Evolutionary conservation across 2,113 vertebrate species (phyloP).

Genomic region (Lamprologus ornatipinnis): DNA sequence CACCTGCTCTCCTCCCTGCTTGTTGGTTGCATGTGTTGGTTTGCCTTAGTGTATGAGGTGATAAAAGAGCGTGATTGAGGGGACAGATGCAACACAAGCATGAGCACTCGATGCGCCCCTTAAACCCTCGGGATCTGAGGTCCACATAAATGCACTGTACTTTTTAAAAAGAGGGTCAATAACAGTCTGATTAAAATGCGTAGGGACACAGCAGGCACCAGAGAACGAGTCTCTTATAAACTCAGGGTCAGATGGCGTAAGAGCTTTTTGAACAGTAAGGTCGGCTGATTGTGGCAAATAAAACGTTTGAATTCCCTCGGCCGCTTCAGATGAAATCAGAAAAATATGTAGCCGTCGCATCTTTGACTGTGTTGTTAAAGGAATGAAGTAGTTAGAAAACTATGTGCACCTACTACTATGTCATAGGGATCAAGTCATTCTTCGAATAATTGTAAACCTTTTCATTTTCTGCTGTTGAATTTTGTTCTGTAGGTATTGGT

Average conservation of each 20-base stretch:
- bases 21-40: neutral
- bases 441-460: neutral
- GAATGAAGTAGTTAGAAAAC: neutral
- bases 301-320: neutral
- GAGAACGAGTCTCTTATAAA: neutral
- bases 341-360: neutral
- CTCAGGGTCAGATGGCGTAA: neutral
- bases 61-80: accelerated
- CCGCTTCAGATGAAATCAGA: neutral
- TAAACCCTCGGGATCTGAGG: neutral
- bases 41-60: neutral
- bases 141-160: neutral
- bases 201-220: neutral
- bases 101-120: neutral
- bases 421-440: neutral
- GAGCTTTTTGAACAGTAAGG: neutral
- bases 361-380: neutral
- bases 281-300: neutral
- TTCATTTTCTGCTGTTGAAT: neutral
- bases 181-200: neutral
- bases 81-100: neutral
- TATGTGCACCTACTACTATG: neutral
- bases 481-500: slow-evolving; percentile 78
- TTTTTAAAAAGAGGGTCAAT: neutral
- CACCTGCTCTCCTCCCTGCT: neutral